These are phyloP conservation scores for Lepisosteus osseus DNA, from an alignment of 2,113 vertebrate species.

Conservation along the genomic window DNA sequence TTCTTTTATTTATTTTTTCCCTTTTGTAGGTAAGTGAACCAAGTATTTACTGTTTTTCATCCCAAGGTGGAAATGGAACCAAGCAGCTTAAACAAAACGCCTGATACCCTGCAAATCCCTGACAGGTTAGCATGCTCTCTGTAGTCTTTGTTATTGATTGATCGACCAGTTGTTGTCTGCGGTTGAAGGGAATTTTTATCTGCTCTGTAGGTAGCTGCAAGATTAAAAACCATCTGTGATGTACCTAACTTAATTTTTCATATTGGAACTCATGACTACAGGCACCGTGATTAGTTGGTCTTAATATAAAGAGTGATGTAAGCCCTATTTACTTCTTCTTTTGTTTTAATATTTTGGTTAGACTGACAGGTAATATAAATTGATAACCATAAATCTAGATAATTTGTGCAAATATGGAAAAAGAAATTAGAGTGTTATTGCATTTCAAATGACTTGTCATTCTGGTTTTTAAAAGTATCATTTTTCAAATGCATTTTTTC, in stretches of 20 bases:
- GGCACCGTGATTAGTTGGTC: too few relatives aligned
- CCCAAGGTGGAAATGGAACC: too few relatives aligned
- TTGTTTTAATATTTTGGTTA: slow-evolving; percentile 5
- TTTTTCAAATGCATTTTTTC: slow-evolving; percentile 6
- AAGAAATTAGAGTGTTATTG: slow-evolving; percentile 20
- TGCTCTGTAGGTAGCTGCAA: neutral
- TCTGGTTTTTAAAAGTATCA: slow-evolving; percentile 8
- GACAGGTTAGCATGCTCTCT: too few relatives aligned
- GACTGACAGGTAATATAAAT: slow-evolving; percentile 24
- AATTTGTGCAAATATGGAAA: slow-evolving; percentile 12
- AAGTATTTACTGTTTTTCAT: too few relatives aligned
- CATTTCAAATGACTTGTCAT: slow-evolving; percentile 20
- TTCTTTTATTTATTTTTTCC: too few relatives aligned
- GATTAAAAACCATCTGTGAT: neutral
- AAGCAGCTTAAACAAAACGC: too few relatives aligned
- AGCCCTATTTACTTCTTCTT: neutral
- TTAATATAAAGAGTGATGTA: slow-evolving; percentile 7
- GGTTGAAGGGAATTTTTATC: neutral
- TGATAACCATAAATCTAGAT: slow-evolving; percentile 16
- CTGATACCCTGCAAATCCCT: too few relatives aligned
- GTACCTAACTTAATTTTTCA: neutral
- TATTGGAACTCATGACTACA: neutral
- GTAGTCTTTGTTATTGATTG: neutral
- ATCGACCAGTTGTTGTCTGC: neutral
- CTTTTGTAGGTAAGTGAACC: too few relatives aligned